Evolutionary conservation across 2,113 vertebrate genomes (phyloP).

Genomic region (Variabilichromis moorii): DNA sequence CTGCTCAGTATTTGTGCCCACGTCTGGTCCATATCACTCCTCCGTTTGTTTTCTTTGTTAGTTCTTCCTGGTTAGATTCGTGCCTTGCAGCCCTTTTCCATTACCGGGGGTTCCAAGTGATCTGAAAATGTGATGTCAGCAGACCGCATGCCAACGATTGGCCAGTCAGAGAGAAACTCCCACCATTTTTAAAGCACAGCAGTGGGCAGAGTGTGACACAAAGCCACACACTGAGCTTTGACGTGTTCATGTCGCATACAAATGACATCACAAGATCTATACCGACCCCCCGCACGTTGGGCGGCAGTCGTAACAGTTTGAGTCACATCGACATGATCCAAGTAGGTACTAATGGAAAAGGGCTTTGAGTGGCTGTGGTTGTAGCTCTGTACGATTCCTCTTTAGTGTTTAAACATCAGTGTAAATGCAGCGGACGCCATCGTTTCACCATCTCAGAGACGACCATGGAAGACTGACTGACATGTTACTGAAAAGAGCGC

Average conservation of each 20-base stretch:
- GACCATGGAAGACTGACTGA: not conserved
- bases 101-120: fast-evolving
- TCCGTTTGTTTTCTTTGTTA: not conserved
- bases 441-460: not conserved
- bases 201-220: not conserved
- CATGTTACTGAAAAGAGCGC: not conserved
- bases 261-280: not conserved
- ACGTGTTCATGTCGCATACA: not conserved
- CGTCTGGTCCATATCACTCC: not conserved
- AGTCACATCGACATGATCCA: not conserved
- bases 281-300: fast-evolving
- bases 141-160: not conserved
- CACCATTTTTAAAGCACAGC: not conserved
- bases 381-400: not conserved
- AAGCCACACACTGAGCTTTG: not conserved
- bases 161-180: not conserved
- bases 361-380: not conserved
- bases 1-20: not conserved
- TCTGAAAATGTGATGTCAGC: not conserved
- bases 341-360: not conserved
- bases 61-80: not conserved
- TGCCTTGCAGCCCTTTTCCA: not conserved
- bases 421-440: not conserved
- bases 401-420: not conserved
- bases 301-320: not conserved